Percentiles rank a stretch among this genome's conserved stretches.
phyloP scores from a whole-genome alignment of 2,113 vertebrate species.

The Rhinolophus sinicus region DNA sequence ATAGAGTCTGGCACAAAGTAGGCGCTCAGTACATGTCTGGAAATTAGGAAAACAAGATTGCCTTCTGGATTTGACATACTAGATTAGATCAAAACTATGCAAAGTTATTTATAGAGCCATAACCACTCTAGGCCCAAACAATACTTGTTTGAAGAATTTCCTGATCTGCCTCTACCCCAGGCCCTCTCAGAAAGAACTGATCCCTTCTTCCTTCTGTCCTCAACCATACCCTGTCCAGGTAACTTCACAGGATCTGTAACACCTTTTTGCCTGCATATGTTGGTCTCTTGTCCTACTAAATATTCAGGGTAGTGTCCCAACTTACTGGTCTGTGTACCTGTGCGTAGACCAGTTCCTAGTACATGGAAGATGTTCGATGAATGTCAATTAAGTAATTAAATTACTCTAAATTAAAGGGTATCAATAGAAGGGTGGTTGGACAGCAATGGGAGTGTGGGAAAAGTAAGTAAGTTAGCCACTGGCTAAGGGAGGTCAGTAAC shows the following conservation, averaged over 20 bases:
- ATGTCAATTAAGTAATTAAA: background rate
- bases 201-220: background rate
- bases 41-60: constrained; percentile 31
- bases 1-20: background rate
- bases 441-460: background rate
- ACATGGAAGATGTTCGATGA: background rate
- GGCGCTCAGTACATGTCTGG: background rate
- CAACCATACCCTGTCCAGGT: background rate
- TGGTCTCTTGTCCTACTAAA: background rate
- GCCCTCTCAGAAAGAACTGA: background rate
- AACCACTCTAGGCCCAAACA: background rate
- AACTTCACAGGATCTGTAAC: background rate
- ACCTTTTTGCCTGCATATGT: background rate
- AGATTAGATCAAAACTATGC: background rate
- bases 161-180: background rate
- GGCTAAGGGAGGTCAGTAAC: background rate
- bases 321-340: background rate
- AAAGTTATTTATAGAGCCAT: background rate
- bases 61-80: background rate
- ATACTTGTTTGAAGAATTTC: background rate
- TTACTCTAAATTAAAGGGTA: constrained; percentile 6
- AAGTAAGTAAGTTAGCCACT: background rate
- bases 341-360: background rate
- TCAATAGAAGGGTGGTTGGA: background rate
- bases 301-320: background rate